phyloP scores from a whole-genome alignment of 1,140 invertebrate species.

The Potamilus streckersoni region DNA sequence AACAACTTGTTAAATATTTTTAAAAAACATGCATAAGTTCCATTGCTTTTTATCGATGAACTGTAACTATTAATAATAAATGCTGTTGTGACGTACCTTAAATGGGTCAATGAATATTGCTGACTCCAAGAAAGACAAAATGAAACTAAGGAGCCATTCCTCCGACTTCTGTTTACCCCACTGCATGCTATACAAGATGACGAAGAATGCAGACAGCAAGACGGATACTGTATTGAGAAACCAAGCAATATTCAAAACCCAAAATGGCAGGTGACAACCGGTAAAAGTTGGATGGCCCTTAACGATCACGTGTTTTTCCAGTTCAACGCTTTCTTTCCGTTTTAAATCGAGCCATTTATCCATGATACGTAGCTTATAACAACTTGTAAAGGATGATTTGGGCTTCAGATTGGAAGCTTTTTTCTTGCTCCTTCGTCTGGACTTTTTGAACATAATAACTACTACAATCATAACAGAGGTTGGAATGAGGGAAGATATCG shows the following conservation, averaged over 20 bases:
- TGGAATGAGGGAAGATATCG: constrained; percentile 16
- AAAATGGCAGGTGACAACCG: constrained; percentile 35
- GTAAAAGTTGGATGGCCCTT: no score
- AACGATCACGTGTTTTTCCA: no score
- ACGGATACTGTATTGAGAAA: constrained; percentile 27
- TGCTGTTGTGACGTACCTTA: constrained; percentile 37
- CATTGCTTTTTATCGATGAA: no score
- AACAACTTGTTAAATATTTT: no score
- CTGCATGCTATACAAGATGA: constrained; percentile 54
- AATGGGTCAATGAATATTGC: constrained; percentile 51
- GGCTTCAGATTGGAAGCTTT: no score
- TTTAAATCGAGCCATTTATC: no score
- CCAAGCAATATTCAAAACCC: constrained; percentile 47
- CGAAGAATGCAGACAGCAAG: constrained; percentile 40
- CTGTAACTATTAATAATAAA: no score
- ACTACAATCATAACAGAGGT: constrained; percentile 12
- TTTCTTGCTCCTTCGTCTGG: constrained; percentile 8
- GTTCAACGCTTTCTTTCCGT: no score
- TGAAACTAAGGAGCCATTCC: constrained; percentile 50
- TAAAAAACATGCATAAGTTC: no score
- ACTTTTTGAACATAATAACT: constrained; percentile 21
- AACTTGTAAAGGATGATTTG: no score
- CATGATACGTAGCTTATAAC: no score
- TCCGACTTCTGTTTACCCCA: constrained; percentile 55
- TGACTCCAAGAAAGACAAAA: constrained; percentile 52